These are phyloP conservation scores for Itoplectis maculator DNA, from an alignment of 2,888 invertebrate species.

Conservation along the genomic window DNA sequence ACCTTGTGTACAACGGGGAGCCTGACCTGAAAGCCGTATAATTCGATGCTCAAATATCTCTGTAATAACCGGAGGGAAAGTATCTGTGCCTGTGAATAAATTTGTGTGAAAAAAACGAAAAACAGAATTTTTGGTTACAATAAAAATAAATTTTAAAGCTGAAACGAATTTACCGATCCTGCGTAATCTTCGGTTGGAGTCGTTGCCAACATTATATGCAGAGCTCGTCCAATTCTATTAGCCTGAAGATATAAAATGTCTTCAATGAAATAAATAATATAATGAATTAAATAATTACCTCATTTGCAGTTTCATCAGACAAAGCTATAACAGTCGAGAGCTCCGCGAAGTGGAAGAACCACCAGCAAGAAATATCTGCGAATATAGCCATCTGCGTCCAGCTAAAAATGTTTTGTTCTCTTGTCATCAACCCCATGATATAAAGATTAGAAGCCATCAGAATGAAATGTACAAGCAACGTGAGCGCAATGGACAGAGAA, in stretches of 20 bases:
- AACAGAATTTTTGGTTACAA: neutral
- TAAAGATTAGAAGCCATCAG: constrained; percentile 63
- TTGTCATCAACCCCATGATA: constrained; percentile 39
- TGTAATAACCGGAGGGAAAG: constrained; percentile 65
- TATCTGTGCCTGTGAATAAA: constrained; percentile 51
- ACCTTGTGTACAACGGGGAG: constrained; percentile 60
- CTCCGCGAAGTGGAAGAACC: constrained; percentile 41
- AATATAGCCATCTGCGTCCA: neutral
- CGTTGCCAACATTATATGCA: constrained; percentile 57
- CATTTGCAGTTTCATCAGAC: constrained; percentile 53
- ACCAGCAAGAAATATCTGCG: constrained; percentile 46
- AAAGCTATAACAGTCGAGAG: constrained; percentile 41
- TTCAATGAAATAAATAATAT: neutral
- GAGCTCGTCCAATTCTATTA: constrained; percentile 60
- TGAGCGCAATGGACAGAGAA: constrained; percentile 57
- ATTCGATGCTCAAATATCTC: constrained; percentile 56
- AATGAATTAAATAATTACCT: constrained; percentile 36
- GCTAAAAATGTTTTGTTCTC: neutral
- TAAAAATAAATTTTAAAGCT: neutral
- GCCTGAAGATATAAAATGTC: constrained; percentile 45
- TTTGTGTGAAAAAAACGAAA: neutral
- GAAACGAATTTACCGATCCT: constrained; percentile 43
- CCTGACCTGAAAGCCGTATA: constrained; percentile 64
- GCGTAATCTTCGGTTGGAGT: constrained; percentile 31
- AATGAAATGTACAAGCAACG: constrained; percentile 49